These are phyloP conservation scores for Sebastes schlegelii DNA, from an alignment of 2,113 vertebrate species.

Conservation along the genomic window DNA sequence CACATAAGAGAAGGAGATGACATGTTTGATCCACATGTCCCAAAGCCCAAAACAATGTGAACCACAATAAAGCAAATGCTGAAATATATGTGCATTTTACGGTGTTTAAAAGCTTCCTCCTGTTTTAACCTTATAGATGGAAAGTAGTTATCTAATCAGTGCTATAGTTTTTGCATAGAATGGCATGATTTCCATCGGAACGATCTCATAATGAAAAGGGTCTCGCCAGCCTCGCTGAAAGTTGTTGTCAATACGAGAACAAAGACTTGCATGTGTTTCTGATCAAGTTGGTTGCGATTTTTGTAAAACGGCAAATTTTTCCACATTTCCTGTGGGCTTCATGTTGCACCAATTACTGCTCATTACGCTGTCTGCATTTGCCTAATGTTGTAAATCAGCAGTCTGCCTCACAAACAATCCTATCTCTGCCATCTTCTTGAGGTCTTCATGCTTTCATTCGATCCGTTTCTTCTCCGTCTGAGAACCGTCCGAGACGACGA, in stretches of 20 bases:
- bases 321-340: conserved; percentile 59
- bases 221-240: neutral
- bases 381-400: conserved; percentile 25
- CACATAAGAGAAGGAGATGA: conserved; percentile 3
- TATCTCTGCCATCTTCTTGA: conserved; percentile 14
- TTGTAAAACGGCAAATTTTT: conserved; percentile 56
- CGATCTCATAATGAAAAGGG: conserved; percentile 13
- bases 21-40: neutral
- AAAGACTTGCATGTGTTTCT: conserved; percentile 62
- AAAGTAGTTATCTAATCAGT: neutral
- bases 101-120: neutral
- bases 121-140: neutral
- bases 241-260: conserved; percentile 28
- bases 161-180: neutral
- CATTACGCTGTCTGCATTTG: conserved; percentile 45
- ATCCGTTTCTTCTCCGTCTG: conserved; percentile 14
- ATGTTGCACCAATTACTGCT: conserved; percentile 51
- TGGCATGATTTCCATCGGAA: neutral
- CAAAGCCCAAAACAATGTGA: neutral
- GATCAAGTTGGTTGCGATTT: conserved; percentile 48
- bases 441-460: neutral
- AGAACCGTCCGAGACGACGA: conserved; percentile 10
- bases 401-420: conserved; percentile 29
- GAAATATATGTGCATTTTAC: neutral
- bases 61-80: neutral